phyloP scores from a whole-genome alignment of 2,888 invertebrate species.

The Nemurella pictetii region DNA sequence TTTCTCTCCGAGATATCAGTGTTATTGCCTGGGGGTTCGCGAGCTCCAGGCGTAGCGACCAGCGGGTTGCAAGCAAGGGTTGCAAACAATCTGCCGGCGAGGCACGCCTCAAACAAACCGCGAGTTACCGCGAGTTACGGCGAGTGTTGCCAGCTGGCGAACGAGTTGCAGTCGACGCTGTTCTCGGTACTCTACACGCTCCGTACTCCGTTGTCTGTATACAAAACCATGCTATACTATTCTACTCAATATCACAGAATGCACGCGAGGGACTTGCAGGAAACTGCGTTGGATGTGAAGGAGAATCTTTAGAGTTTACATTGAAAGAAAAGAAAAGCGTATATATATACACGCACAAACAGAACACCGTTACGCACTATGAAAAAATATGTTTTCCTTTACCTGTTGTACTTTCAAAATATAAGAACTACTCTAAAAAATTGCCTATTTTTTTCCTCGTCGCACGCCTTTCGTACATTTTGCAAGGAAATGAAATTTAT shows the following conservation, averaged over 20 bases:
- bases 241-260: neutral
- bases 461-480: neutral
- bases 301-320: neutral
- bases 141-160: too few relatives aligned
- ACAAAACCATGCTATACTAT: neutral
- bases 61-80: too few relatives aligned
- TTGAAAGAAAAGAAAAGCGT: neutral
- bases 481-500: neutral
- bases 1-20: neutral
- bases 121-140: neutral
- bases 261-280: neutral
- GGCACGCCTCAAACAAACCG: neutral
- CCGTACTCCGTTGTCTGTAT: too few relatives aligned
- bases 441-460: neutral
- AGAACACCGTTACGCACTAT: neutral
- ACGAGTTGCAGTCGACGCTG: too few relatives aligned
- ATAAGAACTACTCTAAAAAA: neutral
- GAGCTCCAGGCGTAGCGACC: neutral
- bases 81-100: neutral
- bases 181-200: too few relatives aligned
- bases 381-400: neutral
- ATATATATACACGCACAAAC: too few relatives aligned
- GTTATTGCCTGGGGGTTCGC: neutral
- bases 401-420: neutral
- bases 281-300: neutral